phyloP scores from a whole-genome alignment of 2,797 vertebrate genomes.

The Takifugu ocellatus region DNA sequence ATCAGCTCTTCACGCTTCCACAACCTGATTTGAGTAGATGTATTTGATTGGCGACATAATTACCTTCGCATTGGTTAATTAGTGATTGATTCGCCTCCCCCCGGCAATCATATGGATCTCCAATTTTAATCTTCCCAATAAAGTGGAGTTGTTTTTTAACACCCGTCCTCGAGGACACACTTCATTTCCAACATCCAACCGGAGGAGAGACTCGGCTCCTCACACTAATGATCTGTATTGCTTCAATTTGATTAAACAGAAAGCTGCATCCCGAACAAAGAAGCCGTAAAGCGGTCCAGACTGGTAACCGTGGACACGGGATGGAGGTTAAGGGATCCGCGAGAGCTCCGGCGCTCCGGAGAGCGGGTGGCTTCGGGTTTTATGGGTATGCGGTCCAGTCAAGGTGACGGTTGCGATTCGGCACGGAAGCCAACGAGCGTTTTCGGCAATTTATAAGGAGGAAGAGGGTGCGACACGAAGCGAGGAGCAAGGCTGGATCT shows the following conservation, averaged over 20 bases:
- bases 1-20: conserved; percentile 54
- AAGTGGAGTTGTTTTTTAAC: conserved; percentile 54
- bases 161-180: conserved; percentile 46
- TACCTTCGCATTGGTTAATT: conserved; percentile 75
- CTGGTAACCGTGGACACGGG: conserved; percentile 67
- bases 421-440: conserved; percentile 39
- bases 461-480: conserved; percentile 18
- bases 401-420: conserved; percentile 54
- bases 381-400: conserved; percentile 36
- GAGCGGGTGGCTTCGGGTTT: conserved; percentile 57
- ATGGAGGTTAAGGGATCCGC: conserved; percentile 63
- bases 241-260: conserved; percentile 67
- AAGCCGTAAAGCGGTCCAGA: conserved; percentile 47
- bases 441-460: conserved; percentile 53
- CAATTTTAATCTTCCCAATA: conserved; percentile 64
- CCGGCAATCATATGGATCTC: conserved; percentile 64
- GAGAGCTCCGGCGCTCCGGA: conserved; percentile 60
- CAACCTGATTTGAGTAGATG: conserved; percentile 62
- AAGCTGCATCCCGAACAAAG: conserved; percentile 56
- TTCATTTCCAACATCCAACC: conserved; percentile 58
- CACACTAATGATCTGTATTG: conserved; percentile 64
- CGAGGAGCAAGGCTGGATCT: conserved; percentile 32
- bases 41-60: conserved; percentile 74
- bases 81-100: conserved; percentile 70
- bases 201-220: conserved; percentile 56